phyloP scores from a whole-genome alignment of 2,113 vertebrate genomes.

The Corythaeola cristata region DNA sequence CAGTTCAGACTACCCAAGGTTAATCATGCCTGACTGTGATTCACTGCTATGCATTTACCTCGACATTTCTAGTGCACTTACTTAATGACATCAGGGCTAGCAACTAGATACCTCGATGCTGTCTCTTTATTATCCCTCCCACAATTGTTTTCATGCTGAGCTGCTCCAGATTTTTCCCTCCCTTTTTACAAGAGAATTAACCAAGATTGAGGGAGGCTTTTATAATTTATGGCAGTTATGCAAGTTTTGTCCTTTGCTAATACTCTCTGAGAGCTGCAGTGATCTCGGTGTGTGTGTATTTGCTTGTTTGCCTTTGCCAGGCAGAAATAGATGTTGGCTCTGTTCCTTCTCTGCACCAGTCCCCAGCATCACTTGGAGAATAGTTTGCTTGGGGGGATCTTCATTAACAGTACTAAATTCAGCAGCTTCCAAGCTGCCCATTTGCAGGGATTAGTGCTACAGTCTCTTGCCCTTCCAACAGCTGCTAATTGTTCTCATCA shows the following conservation, averaged over 20 bases:
- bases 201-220: constrained; percentile 56
- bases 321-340: constrained; percentile 11
- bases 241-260: constrained; percentile 46
- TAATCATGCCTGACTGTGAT: constrained; percentile 64
- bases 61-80: constrained; percentile 29
- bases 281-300: not conserved
- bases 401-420: not conserved
- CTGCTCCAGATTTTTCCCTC: constrained; percentile 54
- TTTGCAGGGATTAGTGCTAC: not conserved
- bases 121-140: constrained; percentile 58
- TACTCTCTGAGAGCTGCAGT: not conserved
- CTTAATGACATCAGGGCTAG: constrained; percentile 56
- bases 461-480: not conserved
- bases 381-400: not conserved
- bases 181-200: constrained; percentile 60
- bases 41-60: constrained; percentile 57
- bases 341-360: not conserved
- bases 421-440: not conserved
- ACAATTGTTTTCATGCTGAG: constrained; percentile 63
- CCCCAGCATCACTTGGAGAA: not conserved
- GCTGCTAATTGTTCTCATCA: not conserved
- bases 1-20: constrained; percentile 48
- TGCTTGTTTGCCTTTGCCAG: not conserved
- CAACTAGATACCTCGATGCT: constrained; percentile 14
- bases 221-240: constrained; percentile 58